phyloP scores from a whole-genome alignment of 2,797 vertebrate genomes.

The Diceros bicornis region DNA sequence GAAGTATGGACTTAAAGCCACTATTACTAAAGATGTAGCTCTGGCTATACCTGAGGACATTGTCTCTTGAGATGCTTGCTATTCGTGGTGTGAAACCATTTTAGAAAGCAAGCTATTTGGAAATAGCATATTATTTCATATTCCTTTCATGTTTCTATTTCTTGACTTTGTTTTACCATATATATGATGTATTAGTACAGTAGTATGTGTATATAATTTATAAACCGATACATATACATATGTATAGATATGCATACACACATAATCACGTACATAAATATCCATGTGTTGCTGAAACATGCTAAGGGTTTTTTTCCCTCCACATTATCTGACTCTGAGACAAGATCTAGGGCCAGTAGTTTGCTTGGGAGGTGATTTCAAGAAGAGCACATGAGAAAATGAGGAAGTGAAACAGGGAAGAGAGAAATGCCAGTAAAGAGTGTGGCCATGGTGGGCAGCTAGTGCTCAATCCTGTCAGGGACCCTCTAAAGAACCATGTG shows the following conservation, averaged over 20 bases:
- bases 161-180: not conserved
- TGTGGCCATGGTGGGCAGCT: not conserved
- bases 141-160: not conserved
- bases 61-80: constrained; percentile 35
- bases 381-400: not conserved
- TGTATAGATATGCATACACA: not conserved
- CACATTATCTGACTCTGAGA: not conserved
- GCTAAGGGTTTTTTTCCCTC: not conserved
- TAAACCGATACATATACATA: not conserved
- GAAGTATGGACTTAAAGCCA: not conserved
- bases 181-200: not conserved
- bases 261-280: not conserved
- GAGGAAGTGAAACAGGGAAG: not conserved
- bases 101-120: not conserved
- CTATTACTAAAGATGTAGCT: not conserved
- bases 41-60: not conserved
- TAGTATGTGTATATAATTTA: not conserved
- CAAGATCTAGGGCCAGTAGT: not conserved
- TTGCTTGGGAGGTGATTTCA: not conserved
- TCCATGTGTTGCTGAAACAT: not conserved
- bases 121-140: not conserved
- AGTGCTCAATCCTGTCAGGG: not conserved
- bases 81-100: not conserved
- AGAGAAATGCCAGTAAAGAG: not conserved
- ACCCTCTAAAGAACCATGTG: not conserved